phyloP scores from a whole-genome alignment of 2,888 invertebrate genomes.

The Microdon myrmicae region DNA sequence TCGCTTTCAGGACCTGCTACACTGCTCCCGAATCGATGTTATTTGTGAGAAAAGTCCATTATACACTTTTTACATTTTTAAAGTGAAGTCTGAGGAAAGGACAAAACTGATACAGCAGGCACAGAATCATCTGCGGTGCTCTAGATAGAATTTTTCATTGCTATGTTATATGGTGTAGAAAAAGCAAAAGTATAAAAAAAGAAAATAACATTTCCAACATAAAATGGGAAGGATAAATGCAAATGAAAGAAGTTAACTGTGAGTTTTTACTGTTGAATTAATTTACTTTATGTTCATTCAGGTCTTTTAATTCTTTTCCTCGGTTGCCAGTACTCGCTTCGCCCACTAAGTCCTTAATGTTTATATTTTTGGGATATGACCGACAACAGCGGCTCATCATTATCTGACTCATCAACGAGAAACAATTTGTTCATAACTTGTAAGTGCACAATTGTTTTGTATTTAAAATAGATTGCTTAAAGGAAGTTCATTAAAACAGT shows the following conservation, averaged over 20 bases:
- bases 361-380: constrained; percentile 42
- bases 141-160: constrained; percentile 10
- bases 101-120: constrained; percentile 8
- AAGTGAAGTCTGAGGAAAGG: constrained; percentile 1
- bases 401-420: constrained; percentile 19
- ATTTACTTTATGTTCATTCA: constrained; percentile 45
- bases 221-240: constrained; percentile 49
- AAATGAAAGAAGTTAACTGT: constrained; percentile 45
- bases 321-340: too few species aligned
- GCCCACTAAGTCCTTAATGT: constrained; percentile 38
- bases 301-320: constrained; percentile 28
- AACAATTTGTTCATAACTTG: constrained; percentile 41
- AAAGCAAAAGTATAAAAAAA: constrained; percentile 1
- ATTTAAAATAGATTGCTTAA: background rate
- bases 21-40: constrained; percentile 46
- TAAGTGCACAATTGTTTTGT: constrained; percentile 19
- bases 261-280: constrained; percentile 43
- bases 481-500: background rate
- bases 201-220: constrained; percentile 20
- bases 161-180: constrained; percentile 1
- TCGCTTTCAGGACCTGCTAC: constrained; percentile 42
- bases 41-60: constrained; percentile 24
- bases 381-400: constrained; percentile 25
- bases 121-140: constrained; percentile 23
- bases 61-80: constrained; percentile 6